Conservation (phyloP, 2,113 vertebrate species). For the Oryzias javanicus region DNA sequence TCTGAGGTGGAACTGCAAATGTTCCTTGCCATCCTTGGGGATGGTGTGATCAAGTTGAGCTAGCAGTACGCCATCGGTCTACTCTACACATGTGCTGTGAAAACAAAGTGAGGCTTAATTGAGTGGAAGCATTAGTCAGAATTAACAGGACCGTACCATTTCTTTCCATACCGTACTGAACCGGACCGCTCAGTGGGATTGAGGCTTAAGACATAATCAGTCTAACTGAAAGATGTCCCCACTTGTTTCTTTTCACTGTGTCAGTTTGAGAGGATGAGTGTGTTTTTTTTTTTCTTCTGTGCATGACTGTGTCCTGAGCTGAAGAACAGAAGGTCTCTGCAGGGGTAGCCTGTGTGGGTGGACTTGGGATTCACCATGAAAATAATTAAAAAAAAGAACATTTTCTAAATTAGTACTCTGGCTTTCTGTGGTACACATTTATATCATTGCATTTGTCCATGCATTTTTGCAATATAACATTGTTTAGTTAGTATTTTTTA, state of each 20-base stretch:
- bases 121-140: too few species aligned
- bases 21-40: too few species aligned
- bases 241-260: slow-evolving; percentile 22
- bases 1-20: too few species aligned
- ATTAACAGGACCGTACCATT: too few species aligned
- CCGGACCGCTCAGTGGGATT: too few species aligned
- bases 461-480: neutral
- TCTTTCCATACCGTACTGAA: too few species aligned
- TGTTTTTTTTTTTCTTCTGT: slow-evolving; percentile 8
- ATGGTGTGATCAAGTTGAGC: too few species aligned
- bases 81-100: too few species aligned
- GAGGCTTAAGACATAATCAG: slow-evolving; percentile 1
- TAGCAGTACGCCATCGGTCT: too few species aligned
- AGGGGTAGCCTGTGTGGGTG: slow-evolving; percentile 79
- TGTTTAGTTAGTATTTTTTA: too few species aligned
- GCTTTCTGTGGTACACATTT: slow-evolving; percentile 13
- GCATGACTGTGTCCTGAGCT: slow-evolving; percentile 49
- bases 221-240: slow-evolving; percentile 31
- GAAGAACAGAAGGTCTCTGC: slow-evolving; percentile 83
- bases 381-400: slow-evolving; percentile 76
- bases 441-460: neutral
- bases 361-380: slow-evolving; percentile 81
- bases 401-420: slow-evolving; percentile 67
- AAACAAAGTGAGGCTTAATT: too few species aligned
- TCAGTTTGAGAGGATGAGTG: neutral